Evolutionary conservation across 2,888 invertebrate species (phyloP), one percentile per base, ranked within the genome.

Genomic region (Dynastes grantii): DNA sequence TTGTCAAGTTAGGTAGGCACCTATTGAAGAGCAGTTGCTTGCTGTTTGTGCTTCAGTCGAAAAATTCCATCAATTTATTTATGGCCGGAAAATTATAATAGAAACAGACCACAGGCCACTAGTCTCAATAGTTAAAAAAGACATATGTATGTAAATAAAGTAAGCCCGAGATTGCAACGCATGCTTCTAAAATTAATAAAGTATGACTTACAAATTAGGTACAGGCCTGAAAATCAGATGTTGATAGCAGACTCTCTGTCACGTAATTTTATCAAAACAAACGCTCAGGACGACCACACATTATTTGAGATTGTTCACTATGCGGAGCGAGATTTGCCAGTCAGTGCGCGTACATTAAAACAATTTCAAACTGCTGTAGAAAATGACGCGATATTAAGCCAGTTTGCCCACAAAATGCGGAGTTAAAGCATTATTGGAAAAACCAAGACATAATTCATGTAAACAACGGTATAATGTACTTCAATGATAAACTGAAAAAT

Each of bases 351-450:
- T 53, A n/a, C 2, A 9, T 4, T n/a, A 4, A 22, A 22, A 22
- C 22, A 22, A 22, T 22, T 22, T 22, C 1, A 22, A 22, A 1
- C 22, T 22, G 22, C 22, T 1, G 22, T 22, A 22, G 22, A 22
- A 22, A 22, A 22, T 22, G 22, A 22, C 22, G 22, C 22, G 22
- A 22, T 22, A 22, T 22, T 22, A 22, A 22, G 22, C 22, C 22
- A 53, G 53, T 53, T 53, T 53, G 53, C 5, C 11, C 53, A 53
- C 11, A 53, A 53, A 53, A 53, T 3, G 53, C 11, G 53, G 53
- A 53, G 53, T 53, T 53, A 53, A 53, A n/a, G 9, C 53, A 53
- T 53, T 53, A 53, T 53, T 53, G 53, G 53, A 53, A n/a, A 53
- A 53, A 53, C 3, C 53, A 3, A 53, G 53, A 53, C 53, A 53